Percentiles rank a stretch among this genome's conserved stretches.
Evolutionary conservation across 2,113 vertebrate species (phyloP).

Genomic region (Lamprotornis superbus): DNA sequence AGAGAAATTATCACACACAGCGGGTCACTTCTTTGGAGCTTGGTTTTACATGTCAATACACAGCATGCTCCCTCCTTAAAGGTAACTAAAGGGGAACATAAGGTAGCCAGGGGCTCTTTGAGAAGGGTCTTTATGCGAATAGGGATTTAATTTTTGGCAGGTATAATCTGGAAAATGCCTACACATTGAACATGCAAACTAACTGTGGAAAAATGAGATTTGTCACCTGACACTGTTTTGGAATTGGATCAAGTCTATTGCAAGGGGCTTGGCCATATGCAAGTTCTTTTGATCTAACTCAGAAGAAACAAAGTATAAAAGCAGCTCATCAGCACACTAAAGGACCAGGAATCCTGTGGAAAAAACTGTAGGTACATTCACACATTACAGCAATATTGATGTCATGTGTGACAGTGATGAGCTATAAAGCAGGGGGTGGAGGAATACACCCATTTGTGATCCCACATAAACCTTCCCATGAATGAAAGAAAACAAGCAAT

Average conservation of each 20-base stretch:
- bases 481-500: constrained; percentile 2
- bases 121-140: neutral
- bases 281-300: constrained; percentile 28
- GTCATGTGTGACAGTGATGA: neutral
- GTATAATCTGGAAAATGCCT: neutral
- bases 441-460: neutral
- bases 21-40: constrained; percentile 12
- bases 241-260: neutral
- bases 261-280: neutral
- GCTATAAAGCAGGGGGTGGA: neutral
- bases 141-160: neutral
- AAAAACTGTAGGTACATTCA: neutral
- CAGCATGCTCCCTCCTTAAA: constrained; percentile 11
- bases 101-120: neutral
- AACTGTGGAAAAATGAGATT: neutral
- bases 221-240: neutral
- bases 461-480: neutral
- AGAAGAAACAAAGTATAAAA: neutral
- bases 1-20: constrained; percentile 16
- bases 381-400: neutral
- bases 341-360: neutral
- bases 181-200: neutral
- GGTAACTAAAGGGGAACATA: neutral
- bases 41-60: constrained; percentile 46
- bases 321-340: constrained; percentile 11